phyloP scores from a whole-genome alignment of 2,888 invertebrate genomes.

The Siphlonurus alternatus region DNA sequence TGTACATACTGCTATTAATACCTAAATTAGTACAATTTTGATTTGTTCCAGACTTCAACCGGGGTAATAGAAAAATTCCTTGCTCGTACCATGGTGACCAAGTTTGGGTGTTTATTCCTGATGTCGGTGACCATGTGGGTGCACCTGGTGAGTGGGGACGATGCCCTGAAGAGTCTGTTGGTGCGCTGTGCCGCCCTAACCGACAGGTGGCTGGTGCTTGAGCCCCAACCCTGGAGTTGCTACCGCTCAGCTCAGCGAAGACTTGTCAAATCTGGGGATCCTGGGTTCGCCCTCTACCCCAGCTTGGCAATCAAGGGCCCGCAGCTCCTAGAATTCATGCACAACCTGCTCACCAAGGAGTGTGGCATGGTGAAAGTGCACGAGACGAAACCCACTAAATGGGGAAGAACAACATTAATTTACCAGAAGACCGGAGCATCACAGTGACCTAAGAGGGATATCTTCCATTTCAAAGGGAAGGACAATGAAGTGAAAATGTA shows the following conservation, averaged over 20 bases:
- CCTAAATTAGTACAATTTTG: no score
- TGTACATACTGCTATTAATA: no score
- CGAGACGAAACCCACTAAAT: neutral
- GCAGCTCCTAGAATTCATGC: neutral
- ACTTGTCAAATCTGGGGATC: neutral
- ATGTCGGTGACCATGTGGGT: conserved; percentile 87
- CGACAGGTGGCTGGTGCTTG: conserved; percentile 44
- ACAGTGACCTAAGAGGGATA: no score
- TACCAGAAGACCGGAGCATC: neutral
- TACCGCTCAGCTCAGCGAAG: conserved; percentile 46
- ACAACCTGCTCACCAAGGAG: neutral
- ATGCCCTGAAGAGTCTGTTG: conserved; percentile 46
- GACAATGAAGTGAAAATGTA: neutral
- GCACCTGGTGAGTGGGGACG: conserved; percentile 67
- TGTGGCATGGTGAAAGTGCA: neutral
- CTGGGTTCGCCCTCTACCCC: neutral
- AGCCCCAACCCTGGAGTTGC: conserved; percentile 76
- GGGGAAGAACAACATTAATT: neutral
- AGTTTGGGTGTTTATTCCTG: conserved; percentile 54
- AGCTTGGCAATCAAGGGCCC: neutral
- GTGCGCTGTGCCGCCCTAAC: conserved; percentile 34
- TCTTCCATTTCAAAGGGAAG: no score
- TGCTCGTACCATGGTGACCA: conserved; percentile 15
- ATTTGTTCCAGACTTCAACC: neutral
- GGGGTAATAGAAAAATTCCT: neutral